Conservation (phyloP, 2,113 vertebrate species). For the Rhinolophus ferrumequinum region DNA sequence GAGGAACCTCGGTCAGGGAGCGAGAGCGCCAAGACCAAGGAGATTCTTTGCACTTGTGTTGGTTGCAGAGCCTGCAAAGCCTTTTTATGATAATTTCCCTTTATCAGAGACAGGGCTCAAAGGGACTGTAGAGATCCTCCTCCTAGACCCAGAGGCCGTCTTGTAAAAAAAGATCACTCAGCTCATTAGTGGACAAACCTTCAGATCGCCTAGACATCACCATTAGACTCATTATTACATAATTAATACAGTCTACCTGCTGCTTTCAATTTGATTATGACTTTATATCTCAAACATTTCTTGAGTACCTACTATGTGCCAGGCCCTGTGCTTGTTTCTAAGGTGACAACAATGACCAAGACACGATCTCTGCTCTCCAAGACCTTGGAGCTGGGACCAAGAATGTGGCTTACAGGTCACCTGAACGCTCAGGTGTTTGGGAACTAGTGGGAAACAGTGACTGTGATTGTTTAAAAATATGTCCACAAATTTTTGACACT, state of each 20-base stretch:
- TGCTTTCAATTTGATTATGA: background rate
- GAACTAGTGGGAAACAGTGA: background rate
- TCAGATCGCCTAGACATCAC: background rate
- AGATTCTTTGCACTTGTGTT: fast-evolving
- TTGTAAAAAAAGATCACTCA: background rate
- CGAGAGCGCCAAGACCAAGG: fast-evolving
- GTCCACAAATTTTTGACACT: background rate
- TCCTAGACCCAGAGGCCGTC: background rate
- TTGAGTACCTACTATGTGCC: background rate
- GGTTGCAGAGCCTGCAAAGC: background rate
- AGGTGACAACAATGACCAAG: background rate
- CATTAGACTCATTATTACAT: background rate
- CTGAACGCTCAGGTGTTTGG: background rate
- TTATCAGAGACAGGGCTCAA: background rate
- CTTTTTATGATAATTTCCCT: fast-evolving
- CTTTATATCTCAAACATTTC: background rate
- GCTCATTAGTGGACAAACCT: background rate
- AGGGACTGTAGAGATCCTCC: background rate
- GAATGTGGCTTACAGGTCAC: background rate
- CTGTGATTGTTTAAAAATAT: background rate
- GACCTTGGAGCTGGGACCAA: background rate
- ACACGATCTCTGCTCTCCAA: background rate
- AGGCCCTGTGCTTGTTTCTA: background rate
- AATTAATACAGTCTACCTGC: background rate
- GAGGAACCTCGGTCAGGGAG: constrained; percentile 19